These are phyloP conservation scores for Amblyornis subalaris DNA, from an alignment of 2,113 vertebrate genomes.

Conservation along the genomic window DNA sequence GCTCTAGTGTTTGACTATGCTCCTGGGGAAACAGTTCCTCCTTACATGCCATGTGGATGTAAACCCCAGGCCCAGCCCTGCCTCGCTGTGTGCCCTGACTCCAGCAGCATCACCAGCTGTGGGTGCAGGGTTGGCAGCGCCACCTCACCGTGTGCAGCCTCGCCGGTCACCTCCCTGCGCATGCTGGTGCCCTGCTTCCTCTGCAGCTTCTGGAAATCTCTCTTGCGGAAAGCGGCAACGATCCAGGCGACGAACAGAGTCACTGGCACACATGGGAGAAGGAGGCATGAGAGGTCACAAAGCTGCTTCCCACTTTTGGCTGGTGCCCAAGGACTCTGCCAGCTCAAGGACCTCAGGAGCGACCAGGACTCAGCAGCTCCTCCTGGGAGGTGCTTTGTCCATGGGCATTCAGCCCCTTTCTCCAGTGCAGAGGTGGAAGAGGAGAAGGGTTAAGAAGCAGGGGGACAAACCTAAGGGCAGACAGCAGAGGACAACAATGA, in stretches of 20 bases:
- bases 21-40: not conserved
- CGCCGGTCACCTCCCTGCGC: conserved; percentile 46
- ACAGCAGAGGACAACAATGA: conserved; percentile 78
- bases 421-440: not conserved
- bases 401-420: not conserved
- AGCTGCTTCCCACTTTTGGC: not conserved
- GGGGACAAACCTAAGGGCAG: conserved; percentile 83
- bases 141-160: conserved; percentile 75
- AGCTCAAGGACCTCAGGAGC: not conserved
- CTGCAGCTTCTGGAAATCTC: conserved; percentile 81
- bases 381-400: not conserved
- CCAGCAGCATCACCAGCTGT: not conserved
- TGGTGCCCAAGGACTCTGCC: not conserved
- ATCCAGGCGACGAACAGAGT: conserved; percentile 82
- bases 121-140: accelerated
- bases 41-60: not conserved
- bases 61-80: not conserved
- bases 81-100: not conserved
- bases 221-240: conserved; percentile 77
- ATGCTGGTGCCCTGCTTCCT: conserved; percentile 56
- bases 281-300: not conserved
- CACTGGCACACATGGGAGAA: conserved; percentile 63
- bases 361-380: not conserved
- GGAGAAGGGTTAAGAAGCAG: not conserved
- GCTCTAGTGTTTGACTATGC: not conserved